These are phyloP conservation scores for Osmoderma eremita DNA, from an alignment of 2,888 invertebrate genomes.

Conservation along the genomic window DNA sequence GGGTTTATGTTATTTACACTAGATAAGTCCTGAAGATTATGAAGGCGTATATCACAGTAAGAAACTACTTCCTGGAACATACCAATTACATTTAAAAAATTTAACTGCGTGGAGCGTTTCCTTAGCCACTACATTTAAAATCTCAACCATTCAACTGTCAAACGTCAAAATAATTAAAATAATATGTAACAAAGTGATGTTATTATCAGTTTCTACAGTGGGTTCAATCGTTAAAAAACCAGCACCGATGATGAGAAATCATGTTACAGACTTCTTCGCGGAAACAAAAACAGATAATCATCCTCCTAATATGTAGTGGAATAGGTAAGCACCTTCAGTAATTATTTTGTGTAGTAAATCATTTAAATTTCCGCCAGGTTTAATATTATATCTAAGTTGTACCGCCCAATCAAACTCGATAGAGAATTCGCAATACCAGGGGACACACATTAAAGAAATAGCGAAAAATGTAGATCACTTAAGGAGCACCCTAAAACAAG, in stretches of 20 bases:
- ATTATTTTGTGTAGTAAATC: conserved; percentile 11
- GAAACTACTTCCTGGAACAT: too few relatives aligned
- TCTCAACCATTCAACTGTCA: background rate
- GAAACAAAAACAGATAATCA: conserved; percentile 51
- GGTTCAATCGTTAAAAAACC: conserved; percentile 24
- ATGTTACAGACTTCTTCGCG: conserved; percentile 51
- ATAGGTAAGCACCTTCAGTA: conserved; percentile 46
- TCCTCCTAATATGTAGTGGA: conserved; percentile 45
- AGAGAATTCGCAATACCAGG: background rate
- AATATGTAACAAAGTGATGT: conserved; percentile 19
- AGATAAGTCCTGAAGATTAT: too few relatives aligned
- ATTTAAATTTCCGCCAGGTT: conserved; percentile 45
- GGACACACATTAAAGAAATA: conserved; percentile 4
- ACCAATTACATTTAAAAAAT: too few relatives aligned
- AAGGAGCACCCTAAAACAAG: conserved; percentile 65
- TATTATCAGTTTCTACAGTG: conserved; percentile 11
- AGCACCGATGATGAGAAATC: conserved; percentile 39
- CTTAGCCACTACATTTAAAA: background rate
- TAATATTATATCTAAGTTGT: conserved; percentile 43
- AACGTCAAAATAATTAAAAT: conserved; percentile 24
- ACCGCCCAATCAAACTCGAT: background rate
- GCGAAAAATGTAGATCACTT: conserved; percentile 14
- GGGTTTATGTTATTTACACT: too few relatives aligned
- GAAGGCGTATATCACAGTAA: too few relatives aligned
- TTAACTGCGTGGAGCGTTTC: background rate